These are phyloP conservation scores for Phortica okadai DNA, from an alignment of 2,888 invertebrate genomes.

Conservation along the genomic window DNA sequence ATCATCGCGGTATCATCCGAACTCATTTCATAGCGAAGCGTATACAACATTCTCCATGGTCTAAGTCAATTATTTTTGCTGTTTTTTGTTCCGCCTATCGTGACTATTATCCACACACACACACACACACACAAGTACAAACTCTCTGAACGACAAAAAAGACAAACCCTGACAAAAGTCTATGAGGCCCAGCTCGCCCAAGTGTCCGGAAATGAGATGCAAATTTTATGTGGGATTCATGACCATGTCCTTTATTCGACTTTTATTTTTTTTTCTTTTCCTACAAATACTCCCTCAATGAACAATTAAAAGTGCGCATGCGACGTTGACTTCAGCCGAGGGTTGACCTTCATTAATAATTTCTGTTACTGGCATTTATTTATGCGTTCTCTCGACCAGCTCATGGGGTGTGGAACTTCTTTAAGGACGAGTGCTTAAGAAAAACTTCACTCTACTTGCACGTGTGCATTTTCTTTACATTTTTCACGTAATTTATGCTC, in stretches of 20 bases:
- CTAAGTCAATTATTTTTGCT: too few species aligned
- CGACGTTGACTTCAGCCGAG: slow-evolving; percentile 53
- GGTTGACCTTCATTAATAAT: slow-evolving; percentile 14
- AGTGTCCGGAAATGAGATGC: slow-evolving; percentile 77
- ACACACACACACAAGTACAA: not conserved
- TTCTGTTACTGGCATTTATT: not conserved
- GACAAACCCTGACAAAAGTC: slow-evolving; percentile 50
- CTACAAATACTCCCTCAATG: slow-evolving; percentile 37
- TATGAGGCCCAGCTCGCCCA: slow-evolving; percentile 49
- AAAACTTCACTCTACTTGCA: slow-evolving; percentile 44
- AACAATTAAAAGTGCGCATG: slow-evolving; percentile 58
- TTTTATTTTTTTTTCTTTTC: slow-evolving; percentile 27
- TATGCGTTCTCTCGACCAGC: not conserved
- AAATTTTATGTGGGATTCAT: slow-evolving; percentile 76
- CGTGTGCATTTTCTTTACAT: slow-evolving; percentile 63
- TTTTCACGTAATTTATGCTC: slow-evolving; percentile 35
- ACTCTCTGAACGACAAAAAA: not conserved
- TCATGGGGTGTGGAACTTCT: slow-evolving; percentile 51
- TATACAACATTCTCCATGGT: too few species aligned
- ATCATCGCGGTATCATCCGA: too few species aligned
- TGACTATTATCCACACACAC: not conserved
- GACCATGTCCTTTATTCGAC: slow-evolving; percentile 67
- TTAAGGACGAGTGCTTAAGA: slow-evolving; percentile 34
- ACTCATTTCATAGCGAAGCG: too few species aligned
- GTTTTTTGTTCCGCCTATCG: not conserved